Percentiles rank a stretch among this genome's conserved stretches.
These are phyloP conservation scores for Zootermopsis nevadensis DNA, from an alignment of 2,888 invertebrate species.

Conservation along the genomic window DNA sequence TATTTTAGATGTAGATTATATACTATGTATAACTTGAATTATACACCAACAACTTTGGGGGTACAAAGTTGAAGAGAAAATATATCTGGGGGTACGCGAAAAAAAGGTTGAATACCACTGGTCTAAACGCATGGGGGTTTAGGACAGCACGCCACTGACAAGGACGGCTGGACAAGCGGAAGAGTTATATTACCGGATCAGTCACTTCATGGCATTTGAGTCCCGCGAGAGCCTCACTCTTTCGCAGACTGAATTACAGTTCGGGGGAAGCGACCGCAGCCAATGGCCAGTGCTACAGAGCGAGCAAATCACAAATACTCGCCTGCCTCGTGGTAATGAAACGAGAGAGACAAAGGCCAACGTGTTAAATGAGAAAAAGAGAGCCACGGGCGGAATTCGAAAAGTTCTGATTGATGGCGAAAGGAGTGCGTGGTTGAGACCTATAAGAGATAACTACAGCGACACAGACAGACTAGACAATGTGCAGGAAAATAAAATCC, in stretches of 20 bases:
- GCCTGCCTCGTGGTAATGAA: neutral
- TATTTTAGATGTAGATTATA: no score
- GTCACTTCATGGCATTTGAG: neutral
- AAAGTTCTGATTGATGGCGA: neutral
- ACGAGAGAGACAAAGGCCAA: neutral
- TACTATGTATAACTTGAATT: no score
- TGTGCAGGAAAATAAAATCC: neutral
- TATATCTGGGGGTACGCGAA: no score
- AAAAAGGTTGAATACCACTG: no score
- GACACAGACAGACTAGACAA: neutral
- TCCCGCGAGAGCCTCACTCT: neutral
- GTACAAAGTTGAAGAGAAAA: no score
- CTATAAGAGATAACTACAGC: no score
- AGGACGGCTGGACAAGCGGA: neutral
- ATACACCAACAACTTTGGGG: no score
- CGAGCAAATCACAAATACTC: neutral
- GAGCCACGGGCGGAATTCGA: neutral
- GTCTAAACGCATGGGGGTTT: no score
- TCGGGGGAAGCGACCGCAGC: constrained; percentile 8
- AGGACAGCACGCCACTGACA: neutral
- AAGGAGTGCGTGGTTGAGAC: neutral
- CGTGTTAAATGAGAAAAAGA: neutral
- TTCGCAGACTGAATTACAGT: neutral
- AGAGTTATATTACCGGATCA: neutral
- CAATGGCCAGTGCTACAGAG: neutral